Evolutionary conservation across 2,113 vertebrate species (phyloP), one percentile per base, ranked within the genome.

Genomic region (Dicrurus megarhynchus): DNA sequence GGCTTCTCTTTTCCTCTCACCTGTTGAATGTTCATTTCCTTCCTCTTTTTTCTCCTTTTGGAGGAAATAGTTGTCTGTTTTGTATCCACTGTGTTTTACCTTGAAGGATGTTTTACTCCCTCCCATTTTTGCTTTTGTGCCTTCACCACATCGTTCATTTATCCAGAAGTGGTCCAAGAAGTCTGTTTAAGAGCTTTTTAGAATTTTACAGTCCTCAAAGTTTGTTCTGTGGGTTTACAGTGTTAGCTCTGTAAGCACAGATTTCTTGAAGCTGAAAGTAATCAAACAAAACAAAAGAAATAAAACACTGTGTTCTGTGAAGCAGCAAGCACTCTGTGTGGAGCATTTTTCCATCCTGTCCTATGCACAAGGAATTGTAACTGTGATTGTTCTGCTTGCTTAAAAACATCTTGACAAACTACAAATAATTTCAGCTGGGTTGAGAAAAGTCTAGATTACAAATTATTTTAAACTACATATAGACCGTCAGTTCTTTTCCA

Each of bases 241-340:
- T 30, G 44, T 80, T 70, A 55, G 61, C 26, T 91, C 32, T 93
- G 39, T 70, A 77, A 90, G 71, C 41, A 64, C 13, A 74, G 57
- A 41, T 13, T 94, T 85, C 49, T 61, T 65, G 49, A 91, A 93
- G 70, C 91, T 94, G 93, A 44, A 93, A 90, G 47, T 67, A 90
- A 93, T 93, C 79, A 88, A 75, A 35, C 42, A 55, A 89, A 89
- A 92, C 78, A 94, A 85, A 93, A 82, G 74, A 49, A 87, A 37
- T 46, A 35, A 82, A 91, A 65, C 76, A 30, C 24, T 68, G 17
- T 75, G 3, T 85, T 76, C 70, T 47, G 9, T 61, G 70, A 91
- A 74, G 57, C 53, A 91, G 44, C 42, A 49, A 50, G 13, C 22
- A 9, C 41, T 80, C 68, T 64, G 16, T 57, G 39, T 84, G 89